Evolutionary conservation across 2,797 vertebrate genomes (phyloP).

Genomic region (Enteromius trimaculatus): DNA sequence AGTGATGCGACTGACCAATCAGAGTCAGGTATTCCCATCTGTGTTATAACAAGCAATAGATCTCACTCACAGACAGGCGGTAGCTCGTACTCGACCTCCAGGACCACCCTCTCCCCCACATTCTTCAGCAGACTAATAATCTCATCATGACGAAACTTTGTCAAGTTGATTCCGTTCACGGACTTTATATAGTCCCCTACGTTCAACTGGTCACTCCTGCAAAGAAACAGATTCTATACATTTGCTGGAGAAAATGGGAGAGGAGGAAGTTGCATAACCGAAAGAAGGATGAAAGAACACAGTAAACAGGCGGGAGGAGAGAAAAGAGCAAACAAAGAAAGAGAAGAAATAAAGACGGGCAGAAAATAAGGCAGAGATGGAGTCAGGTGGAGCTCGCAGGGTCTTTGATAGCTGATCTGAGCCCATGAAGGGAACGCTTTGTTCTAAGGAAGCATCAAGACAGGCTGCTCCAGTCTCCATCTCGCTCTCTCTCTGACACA

Average conservation of each 20-base stretch:
- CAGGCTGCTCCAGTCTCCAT: conserved; percentile 20
- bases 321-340: not conserved
- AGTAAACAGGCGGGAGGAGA: not conserved
- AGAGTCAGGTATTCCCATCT: not conserved
- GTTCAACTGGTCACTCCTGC: conserved; percentile 95
- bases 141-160: conserved; percentile 96
- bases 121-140: conserved; percentile 98
- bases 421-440: conserved; percentile 45
- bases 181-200: conserved; percentile 96
- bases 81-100: conserved; percentile 96
- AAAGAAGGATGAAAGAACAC: not conserved
- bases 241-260: not conserved
- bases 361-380: conserved; percentile 42
- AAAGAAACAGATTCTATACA: not conserved
- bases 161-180: conserved; percentile 96
- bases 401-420: conserved; percentile 49
- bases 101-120: conserved; percentile 91
- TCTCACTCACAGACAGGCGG: conserved; percentile 89
- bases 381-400: conserved; percentile 30
- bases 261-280: conserved; percentile 15
- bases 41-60: not conserved
- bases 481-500: conserved; percentile 23
- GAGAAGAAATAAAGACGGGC: not conserved
- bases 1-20: not conserved
- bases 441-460: conserved; percentile 46